Evolutionary conservation across 2,797 vertebrate species (phyloP), one percentile per base, ranked within the genome.

Genomic region (Acanthurus leucopareius): DNA sequence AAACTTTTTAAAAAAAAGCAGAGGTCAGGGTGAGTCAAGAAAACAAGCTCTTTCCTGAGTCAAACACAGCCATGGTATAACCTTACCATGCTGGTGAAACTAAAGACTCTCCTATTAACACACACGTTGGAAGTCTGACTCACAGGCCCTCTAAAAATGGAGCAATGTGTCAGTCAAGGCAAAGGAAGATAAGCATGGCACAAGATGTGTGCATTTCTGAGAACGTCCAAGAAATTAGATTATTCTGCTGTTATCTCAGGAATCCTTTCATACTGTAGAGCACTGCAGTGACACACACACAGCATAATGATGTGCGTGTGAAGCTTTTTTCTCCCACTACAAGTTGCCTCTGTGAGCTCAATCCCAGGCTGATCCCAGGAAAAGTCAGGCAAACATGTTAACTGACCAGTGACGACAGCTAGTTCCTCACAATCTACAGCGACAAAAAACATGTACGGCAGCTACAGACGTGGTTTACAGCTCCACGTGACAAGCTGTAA

Each of bases 21-120:
- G 82, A 93, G 95, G 95, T 96, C 95, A 96, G 17, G 51, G 73
- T 83, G 88, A 95, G 95, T 96, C 94, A 95, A 90, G 93, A 94
- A 94, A 96, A 96, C 95, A 95, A 92, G 88, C 82, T 84, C 87
- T 91, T 95, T 95, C 94, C 94, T 92, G 92, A 96, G 94, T 92
- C 89, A 95, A 94, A 95, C 89, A 94, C 90, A 88, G 90, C 87
- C 86, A 89, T 78, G 88, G 89, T 94, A 87, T 94, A 92, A 91
- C 90, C 87, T 95, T 92, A 93, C 92, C 80, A 85, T 70, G 84
- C 88, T 75, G 88, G 73, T 89, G 92, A 94, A 95, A 95, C 92
- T 88, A 87, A 91, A 94, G 77, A 90, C 91, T 85, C 73, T 44
- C 72, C 84, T 88, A 93, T 91, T 93, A 92, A 94, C 88, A 89